Conservation (phyloP, 2,797 vertebrate genomes). For the Tamandua tetradactyla region DNA sequence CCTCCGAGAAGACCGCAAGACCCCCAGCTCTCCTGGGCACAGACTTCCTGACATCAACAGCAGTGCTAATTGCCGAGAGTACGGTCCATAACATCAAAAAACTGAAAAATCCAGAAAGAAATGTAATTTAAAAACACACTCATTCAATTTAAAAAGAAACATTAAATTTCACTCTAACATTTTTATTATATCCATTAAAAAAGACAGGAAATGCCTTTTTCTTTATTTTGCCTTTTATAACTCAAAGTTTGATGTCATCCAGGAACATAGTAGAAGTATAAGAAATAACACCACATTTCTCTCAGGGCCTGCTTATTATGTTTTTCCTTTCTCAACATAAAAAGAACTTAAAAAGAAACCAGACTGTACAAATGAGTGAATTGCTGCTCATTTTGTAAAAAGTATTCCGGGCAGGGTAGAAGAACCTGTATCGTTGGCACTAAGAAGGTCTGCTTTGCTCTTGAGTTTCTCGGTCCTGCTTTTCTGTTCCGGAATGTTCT, state of each 20-base stretch:
- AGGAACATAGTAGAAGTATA: neutral
- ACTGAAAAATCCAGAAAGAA: conserved; percentile 12
- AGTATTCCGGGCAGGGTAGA: neutral
- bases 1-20: neutral
- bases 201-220: neutral
- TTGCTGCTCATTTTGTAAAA: neutral
- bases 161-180: neutral
- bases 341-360: neutral
- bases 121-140: neutral
- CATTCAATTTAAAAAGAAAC: neutral
- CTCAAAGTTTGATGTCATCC: neutral
- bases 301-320: neutral
- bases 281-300: neutral
- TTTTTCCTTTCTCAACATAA: conserved; percentile 43
- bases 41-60: neutral
- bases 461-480: neutral
- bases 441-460: neutral
- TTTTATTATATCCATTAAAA: conserved; percentile 8
- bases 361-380: neutral
- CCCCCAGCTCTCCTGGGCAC: neutral
- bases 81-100: neutral
- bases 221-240: neutral
- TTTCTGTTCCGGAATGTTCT: neutral
- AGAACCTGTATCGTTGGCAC: neutral
- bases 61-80: neutral